Evolutionary conservation across 2,888 invertebrate genomes (phyloP), one percentile per base, ranked within the genome.

Genomic region (Ctena decussata): DNA sequence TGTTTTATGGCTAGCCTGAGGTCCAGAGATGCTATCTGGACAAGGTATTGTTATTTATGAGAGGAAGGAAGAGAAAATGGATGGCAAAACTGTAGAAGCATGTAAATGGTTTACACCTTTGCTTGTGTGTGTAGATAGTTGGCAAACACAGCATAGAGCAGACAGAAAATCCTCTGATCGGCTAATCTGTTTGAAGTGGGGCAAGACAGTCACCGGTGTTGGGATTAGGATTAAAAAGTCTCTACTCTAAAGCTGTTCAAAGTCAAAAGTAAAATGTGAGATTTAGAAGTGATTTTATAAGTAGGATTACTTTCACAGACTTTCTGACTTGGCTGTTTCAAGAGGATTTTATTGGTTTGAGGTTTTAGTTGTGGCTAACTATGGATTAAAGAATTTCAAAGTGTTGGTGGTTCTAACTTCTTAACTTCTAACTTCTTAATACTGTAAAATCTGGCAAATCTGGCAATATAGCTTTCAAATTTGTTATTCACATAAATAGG

Each of bases 11-110:
- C 32, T 70, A 32, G 75, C 75, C 75, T 32, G n/a, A 39, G 69
- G 69, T 41, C 44, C 70, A 70, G 46, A 44, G 77, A 77, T 69
- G 46, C 77, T 69, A 65, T 65, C 65, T 30, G 32, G 18, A 15
- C 35, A 8, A 32, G 60, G 12, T 65, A 35, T 65, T 65, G 65
- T 65, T 65, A 35, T 65, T 65, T 65, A 65, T 65, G 65, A 35
- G 35, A 2, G 35, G 18, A 35, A 18, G 21, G 21, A 1, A 35
- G 65, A 65, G 30, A 53, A n/a, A 53, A 53, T 18, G 21, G n/a
- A n/a, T 53, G 5, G 21, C 15, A n/a, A 53, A 53, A 65, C 6
- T 35, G 12, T 5, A 24, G 35, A 35, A 35, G 35, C 21, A 32
- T 65, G 35, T 35, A 65, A 57, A 57, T 6, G 57, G 57, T 57